Base-by-base conservation (phyloP, 2,888 invertebrate genomes). In the Onchidella celtica region DNA sequence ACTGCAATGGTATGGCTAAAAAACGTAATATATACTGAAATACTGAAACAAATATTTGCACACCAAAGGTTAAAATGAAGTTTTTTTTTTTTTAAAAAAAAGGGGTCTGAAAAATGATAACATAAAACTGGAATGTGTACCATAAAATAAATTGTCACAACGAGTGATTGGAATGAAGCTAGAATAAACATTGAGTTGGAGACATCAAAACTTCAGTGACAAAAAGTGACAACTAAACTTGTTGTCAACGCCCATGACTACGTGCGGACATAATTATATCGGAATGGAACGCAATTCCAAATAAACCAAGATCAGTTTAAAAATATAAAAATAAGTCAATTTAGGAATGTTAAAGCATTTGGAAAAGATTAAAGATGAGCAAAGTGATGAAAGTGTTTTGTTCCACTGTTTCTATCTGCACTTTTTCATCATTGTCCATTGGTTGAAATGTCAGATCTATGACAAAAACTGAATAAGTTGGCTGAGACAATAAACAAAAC, bases 1-100 rank as follows among this genome's bases (percentile, higher is more conserved):
- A 61, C 38, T 59, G 57, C 21, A 34, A 17, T 34, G n/a, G 14
- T 73, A 29, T 73, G 73, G 38, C 34, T 73, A 32, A 75, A 66
- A 65, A 24, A 65, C 29, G 34, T 27, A 65, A 77, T 34, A 55
- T 32, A 27, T 6, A 47, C 34, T 29, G 57, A 77, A 73, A 73
- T 65, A 73, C 72, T 79, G 66, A 24, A 24, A 34, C 32, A 29
- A 72, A 72, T 36, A 79, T 34, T 72, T 47, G 65, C 47, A 79
- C 34, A 73, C 47, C 14, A 81, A 74, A 75, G 57, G 69, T 38
- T 40, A 32, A 38, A 65, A 47, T 47, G 47, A 63, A 79, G 38
- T 40, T 61, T 29, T 32, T 69, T 59, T 61, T 59, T 38, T 78
- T 59, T 73, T 1, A 21, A 47, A 47, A 17, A 47, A 47, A 47